Evolutionary conservation across 2,113 vertebrate genomes (phyloP).

Genomic region (Brachypodius melanocephalos): DNA sequence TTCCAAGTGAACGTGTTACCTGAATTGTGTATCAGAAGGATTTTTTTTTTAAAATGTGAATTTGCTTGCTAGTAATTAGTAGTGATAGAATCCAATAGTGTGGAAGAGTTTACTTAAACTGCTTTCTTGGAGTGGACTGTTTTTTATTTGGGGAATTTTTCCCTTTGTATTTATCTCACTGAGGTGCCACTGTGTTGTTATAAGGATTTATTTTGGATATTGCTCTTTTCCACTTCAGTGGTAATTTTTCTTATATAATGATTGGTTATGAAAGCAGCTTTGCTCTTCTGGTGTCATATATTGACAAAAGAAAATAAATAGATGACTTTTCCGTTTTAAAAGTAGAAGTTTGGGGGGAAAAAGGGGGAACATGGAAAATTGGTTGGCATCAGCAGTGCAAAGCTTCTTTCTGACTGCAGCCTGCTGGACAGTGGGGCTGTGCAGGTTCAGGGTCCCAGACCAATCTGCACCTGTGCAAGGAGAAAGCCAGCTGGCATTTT

Average conservation of each 20-base stretch:
- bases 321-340: background rate
- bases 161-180: background rate
- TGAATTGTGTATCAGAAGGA: background rate
- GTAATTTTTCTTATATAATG: background rate
- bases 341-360: background rate
- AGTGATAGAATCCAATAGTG: background rate
- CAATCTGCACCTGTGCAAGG: background rate
- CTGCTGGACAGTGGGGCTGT: background rate
- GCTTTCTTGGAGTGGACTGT: background rate
- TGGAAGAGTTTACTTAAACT: background rate
- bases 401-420: background rate
- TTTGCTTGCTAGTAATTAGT: background rate
- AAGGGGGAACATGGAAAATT: background rate
- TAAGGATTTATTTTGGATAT: background rate
- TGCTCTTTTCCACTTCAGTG: background rate
- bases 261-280: background rate
- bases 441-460: background rate
- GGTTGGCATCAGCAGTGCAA: background rate
- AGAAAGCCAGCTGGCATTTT: background rate
- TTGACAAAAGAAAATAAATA: background rate
- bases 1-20: background rate
- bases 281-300: background rate
- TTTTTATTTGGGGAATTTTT: background rate
- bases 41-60: background rate
- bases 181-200: background rate